Conservation (phyloP, 2,797 vertebrate species). For the Oryzias sinensis region DNA sequence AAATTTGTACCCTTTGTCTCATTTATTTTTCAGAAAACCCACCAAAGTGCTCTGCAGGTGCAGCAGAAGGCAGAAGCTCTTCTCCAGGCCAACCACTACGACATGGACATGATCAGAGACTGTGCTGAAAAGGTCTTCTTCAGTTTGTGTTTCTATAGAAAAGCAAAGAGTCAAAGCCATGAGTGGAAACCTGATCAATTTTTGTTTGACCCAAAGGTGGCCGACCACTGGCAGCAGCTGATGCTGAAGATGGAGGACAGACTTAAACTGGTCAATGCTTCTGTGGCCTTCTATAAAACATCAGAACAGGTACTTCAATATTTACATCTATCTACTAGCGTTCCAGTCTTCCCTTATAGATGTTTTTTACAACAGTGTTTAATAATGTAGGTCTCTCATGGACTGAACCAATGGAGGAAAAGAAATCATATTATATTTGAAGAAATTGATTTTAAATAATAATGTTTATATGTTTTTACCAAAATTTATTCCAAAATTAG, state of each 20-base stretch:
- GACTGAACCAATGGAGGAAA: background rate
- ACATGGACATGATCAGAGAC: conserved; percentile 98
- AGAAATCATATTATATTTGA: background rate
- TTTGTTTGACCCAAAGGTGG: conserved; percentile 75
- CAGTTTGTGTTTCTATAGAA: background rate
- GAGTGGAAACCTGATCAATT: conserved; percentile 21
- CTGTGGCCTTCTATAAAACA: conserved; percentile 98
- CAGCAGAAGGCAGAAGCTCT: conserved; percentile 97
- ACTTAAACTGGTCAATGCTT: conserved; percentile 96
- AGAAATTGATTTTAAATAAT: too few species aligned
- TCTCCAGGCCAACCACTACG: conserved; percentile 96
- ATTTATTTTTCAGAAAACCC: conserved; percentile 81
- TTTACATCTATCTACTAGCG: background rate
- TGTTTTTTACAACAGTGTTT: too few species aligned
- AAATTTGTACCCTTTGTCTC: conserved; percentile 20
- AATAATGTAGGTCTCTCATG: background rate
- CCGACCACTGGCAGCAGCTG: conserved; percentile 97
- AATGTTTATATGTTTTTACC: too few species aligned
- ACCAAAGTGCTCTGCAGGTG: conserved; percentile 93
- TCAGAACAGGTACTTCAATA: conserved; percentile 88
- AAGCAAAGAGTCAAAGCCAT: conserved; percentile 1
- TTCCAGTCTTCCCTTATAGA: too few species aligned
- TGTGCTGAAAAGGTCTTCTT: conserved; percentile 88
- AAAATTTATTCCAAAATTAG: too few species aligned
- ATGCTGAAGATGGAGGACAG: conserved; percentile 99